These are phyloP conservation scores for Pavo muticus DNA, from an alignment of 2,113 vertebrate genomes.

Conservation along the genomic window DNA sequence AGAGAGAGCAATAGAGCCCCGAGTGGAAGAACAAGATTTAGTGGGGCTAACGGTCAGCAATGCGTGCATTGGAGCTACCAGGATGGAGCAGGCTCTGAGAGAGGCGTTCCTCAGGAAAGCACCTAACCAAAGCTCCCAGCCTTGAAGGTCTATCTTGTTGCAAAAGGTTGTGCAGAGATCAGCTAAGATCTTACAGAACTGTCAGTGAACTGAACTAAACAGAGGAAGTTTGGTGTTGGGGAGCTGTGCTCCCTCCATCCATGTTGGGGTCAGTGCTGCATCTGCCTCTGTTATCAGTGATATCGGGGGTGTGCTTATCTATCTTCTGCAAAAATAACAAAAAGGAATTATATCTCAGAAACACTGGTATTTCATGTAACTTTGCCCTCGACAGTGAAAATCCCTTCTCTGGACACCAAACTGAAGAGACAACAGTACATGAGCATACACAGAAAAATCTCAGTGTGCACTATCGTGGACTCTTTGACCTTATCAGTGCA, in stretches of 20 bases:
- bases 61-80: background rate
- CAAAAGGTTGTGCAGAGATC: background rate
- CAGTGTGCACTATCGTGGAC: background rate
- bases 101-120: background rate
- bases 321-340: background rate
- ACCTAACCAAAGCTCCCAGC: background rate
- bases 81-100: background rate
- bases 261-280: background rate
- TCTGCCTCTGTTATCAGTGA: background rate
- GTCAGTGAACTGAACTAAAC: background rate
- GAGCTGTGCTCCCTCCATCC: background rate
- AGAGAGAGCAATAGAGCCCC: background rate
- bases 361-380: background rate
- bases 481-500: background rate
- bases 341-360: background rate
- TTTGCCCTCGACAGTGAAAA: background rate
- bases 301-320: background rate
- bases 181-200: rapidly evolving
- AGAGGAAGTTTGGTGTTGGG: background rate
- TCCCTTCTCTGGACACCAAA: background rate
- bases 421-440: background rate
- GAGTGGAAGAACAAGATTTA: background rate
- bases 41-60: background rate
- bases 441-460: background rate
- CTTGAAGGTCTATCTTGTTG: background rate